Conservation (phyloP, 2,113 vertebrate species). For the Petaurus breviceps region DNA sequence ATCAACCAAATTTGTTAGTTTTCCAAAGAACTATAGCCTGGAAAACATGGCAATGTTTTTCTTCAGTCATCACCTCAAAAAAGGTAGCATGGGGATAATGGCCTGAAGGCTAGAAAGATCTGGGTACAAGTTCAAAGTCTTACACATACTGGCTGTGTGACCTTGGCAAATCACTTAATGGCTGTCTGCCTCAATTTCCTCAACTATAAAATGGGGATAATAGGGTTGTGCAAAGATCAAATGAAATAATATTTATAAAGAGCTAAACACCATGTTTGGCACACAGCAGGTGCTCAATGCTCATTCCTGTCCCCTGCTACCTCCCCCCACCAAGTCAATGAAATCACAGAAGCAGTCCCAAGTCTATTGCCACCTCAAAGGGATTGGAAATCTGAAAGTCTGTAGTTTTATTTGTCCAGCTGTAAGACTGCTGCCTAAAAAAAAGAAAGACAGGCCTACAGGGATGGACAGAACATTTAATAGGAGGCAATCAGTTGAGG, state of each 20-base stretch:
- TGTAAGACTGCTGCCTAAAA: background rate
- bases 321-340: background rate
- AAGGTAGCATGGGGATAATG: background rate
- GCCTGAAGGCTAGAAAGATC: background rate
- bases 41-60: background rate
- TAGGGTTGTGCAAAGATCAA: background rate
- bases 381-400: accelerated
- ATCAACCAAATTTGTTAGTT: background rate
- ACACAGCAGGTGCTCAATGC: background rate
- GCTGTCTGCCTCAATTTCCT: background rate
- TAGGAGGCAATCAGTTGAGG: background rate
- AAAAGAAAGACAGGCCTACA: background rate
- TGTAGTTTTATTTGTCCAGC: background rate
- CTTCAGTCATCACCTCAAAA: background rate
- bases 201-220: background rate
- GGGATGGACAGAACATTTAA: background rate
- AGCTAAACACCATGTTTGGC: background rate
- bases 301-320: background rate
- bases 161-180: background rate
- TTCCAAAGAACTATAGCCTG: background rate
- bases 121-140: background rate
- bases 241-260: background rate
- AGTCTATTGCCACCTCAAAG: background rate
- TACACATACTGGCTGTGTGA: background rate
- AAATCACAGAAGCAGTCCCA: background rate